Evolutionary conservation across 2,113 vertebrate genomes (phyloP).

Genomic region (Accipiter cooperii): DNA sequence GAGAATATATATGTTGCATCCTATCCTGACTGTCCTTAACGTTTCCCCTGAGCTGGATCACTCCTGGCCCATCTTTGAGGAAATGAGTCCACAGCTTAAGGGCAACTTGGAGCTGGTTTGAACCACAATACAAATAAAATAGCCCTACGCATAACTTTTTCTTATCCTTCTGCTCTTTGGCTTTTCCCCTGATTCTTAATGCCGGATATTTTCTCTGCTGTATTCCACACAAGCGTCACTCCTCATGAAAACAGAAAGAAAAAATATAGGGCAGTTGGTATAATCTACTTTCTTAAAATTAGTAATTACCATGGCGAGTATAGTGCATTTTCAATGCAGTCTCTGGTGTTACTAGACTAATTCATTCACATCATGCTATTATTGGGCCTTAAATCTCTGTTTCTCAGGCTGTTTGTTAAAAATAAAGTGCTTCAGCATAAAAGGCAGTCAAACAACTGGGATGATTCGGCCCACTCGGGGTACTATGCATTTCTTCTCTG

Average conservation of each 20-base stretch:
- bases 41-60: not conserved
- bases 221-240: not conserved
- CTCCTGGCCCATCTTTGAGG: not conserved
- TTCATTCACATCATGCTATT: not conserved
- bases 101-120: not conserved
- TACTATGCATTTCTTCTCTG: not conserved
- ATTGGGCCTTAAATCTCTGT: constrained; percentile 5
- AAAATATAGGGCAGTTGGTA: not conserved
- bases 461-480: constrained; percentile 6
- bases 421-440: constrained; percentile 19
- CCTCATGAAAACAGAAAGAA: not conserved
- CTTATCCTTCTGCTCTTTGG: not conserved
- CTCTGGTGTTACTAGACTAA: constrained; percentile 9
- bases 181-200: not conserved
- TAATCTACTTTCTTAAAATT: constrained; percentile 26
- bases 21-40: not conserved
- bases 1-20: not conserved
- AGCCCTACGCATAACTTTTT: not conserved
- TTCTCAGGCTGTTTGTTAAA: constrained; percentile 31
- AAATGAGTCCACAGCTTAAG: not conserved
- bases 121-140: not conserved
- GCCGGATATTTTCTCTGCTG: not conserved
- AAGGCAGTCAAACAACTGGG: constrained; percentile 4
- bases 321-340: constrained; percentile 2
- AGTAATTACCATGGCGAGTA: not conserved